A percentile compares a stretch with the other conserved stretches of the same genome.
These are phyloP conservation scores for Mellivora capensis DNA, from an alignment of 2,113 vertebrate genomes.

Conservation along the genomic window DNA sequence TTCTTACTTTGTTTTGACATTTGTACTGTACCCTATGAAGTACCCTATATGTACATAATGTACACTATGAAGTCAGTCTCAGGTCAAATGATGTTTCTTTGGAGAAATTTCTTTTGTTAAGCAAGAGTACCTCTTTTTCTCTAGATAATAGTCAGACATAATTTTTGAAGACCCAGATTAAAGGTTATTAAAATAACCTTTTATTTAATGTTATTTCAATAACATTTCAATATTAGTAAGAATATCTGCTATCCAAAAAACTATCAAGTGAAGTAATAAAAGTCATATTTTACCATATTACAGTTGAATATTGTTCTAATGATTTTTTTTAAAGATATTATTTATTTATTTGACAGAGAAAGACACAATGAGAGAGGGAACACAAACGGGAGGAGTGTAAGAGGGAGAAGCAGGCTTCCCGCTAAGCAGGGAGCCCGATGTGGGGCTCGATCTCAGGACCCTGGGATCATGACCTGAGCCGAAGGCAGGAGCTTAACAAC, in stretches of 20 bases:
- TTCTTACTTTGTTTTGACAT: conserved; percentile 8
- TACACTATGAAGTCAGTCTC: not conserved
- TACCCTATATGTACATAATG: no score
- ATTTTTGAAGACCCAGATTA: not conserved
- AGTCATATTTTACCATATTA: not conserved
- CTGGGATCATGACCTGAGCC: no score
- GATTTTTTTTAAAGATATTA: no score
- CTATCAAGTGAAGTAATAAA: not conserved
- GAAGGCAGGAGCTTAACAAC: no score
- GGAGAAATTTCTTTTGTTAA: not conserved
- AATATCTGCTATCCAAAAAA: not conserved
- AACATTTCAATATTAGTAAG: not conserved
- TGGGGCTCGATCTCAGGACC: no score
- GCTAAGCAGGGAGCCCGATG: no score
- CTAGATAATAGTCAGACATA: not conserved
- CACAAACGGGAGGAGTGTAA: no score
- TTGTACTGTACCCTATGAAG: no score
- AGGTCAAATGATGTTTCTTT: not conserved
- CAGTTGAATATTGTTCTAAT: conserved; percentile 1
- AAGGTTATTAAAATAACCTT: not conserved
- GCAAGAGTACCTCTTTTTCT: not conserved
- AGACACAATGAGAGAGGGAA: no score
- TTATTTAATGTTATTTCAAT: no score
- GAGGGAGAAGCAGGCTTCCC: no score
- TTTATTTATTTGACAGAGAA: no score